Base-by-base conservation (phyloP, 2,888 invertebrate genomes). In the Nowickia ferox region DNA sequence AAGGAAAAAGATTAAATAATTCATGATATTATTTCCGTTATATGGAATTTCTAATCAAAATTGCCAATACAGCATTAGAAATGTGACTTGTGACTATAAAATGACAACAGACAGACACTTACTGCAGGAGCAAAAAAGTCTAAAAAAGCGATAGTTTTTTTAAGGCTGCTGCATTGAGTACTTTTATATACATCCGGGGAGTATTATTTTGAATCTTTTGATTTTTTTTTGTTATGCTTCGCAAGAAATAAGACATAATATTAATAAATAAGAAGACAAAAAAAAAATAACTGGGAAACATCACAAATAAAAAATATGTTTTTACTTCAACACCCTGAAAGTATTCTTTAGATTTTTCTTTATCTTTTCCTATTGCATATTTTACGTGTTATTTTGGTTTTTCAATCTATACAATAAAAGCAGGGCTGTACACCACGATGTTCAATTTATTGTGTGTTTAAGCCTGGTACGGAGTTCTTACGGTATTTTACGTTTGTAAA, bases 1-100 rank as follows among this genome's bases (percentile, higher is more conserved):
- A 77, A 66, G 68, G 40, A 83, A 75, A 79, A 76, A 79, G 66
- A 75, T 83, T 83, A 79, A 86, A 86, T 83, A 86, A 83, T 83
- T 86, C 83, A 83, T 83, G 79, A 79, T 83, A 76, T 78, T 83
- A 59, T 83, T 83, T 83, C 77, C 77, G 38, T 57, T 30, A 19
- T 40, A 71, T 22, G 53, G 71, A 79, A 72, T 83, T 82, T 85
- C 75, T 69, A 76, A 83, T 82, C 71, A 83, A 83, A 86, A 83
- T 75, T 76, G 78, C 71, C 83, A 86, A 79, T 61, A 78, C 75
- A 83, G 69, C 51, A 63, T 53, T 74, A 11, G 19, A 69, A 82
- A 74, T 74, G 69, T 55, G 81, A 57, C 77, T 77, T 84, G 66
- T 81, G 74, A 82, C 85, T 75, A 57, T 55, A 46, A 75, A 65